These are phyloP conservation scores for Caerostris darwini DNA, from an alignment of 1,140 invertebrate species.

Conservation along the genomic window DNA sequence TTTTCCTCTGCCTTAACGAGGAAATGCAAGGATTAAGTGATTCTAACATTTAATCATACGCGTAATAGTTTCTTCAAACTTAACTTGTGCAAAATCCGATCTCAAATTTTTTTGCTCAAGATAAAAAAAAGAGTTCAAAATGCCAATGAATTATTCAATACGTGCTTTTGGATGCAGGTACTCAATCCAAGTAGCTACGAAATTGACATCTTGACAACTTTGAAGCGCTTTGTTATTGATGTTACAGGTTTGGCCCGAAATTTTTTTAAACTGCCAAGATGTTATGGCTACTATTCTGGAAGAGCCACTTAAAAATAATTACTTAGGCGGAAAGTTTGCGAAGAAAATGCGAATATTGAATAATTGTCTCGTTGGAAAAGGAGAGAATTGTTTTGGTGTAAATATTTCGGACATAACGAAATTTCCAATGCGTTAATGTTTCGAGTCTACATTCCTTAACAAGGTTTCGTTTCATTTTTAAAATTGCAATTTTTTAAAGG, in stretches of 20 bases:
- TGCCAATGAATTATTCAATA: constrained; percentile 48
- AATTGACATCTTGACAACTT: constrained; percentile 55
- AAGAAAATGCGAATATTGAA: neutral
- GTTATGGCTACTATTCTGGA: neutral
- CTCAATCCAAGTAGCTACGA: constrained; percentile 30
- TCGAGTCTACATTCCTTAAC: too few species aligned
- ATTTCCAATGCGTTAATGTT: too few species aligned
- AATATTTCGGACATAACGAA: too few species aligned
- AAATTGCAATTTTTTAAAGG: too few species aligned
- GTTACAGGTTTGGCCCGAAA: constrained; percentile 19
- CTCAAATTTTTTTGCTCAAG: neutral
- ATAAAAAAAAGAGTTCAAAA: neutral
- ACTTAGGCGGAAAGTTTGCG: neutral
- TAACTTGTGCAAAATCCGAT: neutral
- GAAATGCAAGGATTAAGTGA: neutral
- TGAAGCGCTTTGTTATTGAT: constrained; percentile 42
- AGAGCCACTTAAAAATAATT: constrained; percentile 32
- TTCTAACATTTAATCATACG: neutral
- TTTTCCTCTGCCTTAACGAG: neutral
- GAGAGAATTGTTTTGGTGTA: too few species aligned
- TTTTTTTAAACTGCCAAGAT: constrained; percentile 21
- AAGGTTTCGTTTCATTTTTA: too few species aligned
- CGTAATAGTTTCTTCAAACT: neutral
- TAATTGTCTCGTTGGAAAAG: neutral
- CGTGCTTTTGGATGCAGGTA: too few species aligned